These are phyloP conservation scores for Ceuthmochares aereus DNA, from an alignment of 2,113 vertebrate genomes.

Conservation along the genomic window DNA sequence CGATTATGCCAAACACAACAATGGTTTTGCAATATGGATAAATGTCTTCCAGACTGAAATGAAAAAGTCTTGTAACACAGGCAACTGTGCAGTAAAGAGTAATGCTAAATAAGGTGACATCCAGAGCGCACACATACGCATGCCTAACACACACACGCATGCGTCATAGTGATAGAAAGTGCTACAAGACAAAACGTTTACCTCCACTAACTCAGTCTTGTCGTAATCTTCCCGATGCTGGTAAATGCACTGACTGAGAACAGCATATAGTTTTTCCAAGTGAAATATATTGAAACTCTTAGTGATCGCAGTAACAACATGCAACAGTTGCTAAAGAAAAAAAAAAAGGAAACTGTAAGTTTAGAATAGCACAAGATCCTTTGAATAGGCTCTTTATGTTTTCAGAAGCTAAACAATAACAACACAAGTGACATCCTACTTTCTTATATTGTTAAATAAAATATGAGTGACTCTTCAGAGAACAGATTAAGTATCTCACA, in stretches of 20 bases:
- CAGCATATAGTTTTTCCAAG: conserved; percentile 90
- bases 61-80: neutral
- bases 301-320: conserved; percentile 76
- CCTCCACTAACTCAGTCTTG: conserved; percentile 78
- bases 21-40: neutral
- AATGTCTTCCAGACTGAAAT: neutral
- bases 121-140: neutral
- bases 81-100: neutral
- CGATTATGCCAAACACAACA: neutral
- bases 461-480: too few relatives aligned
- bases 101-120: neutral
- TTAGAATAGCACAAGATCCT: neutral
- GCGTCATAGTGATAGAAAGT: neutral
- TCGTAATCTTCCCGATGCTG: conserved; percentile 85
- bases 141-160: neutral
- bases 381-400: neutral
- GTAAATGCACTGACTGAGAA: conserved; percentile 92
- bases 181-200: conserved; percentile 38
- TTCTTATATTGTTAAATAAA: neutral
- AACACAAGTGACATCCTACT: neutral
- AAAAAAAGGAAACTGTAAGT: neutral
- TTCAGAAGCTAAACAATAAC: neutral
- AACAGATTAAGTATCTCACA: too few relatives aligned
- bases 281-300: conserved; percentile 81
- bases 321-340: conserved; percentile 83